Evolutionary conservation across 37 sponge, comb jelly and placozoan species (phyloP).

Genomic region (Axinella damicornis): DNA sequence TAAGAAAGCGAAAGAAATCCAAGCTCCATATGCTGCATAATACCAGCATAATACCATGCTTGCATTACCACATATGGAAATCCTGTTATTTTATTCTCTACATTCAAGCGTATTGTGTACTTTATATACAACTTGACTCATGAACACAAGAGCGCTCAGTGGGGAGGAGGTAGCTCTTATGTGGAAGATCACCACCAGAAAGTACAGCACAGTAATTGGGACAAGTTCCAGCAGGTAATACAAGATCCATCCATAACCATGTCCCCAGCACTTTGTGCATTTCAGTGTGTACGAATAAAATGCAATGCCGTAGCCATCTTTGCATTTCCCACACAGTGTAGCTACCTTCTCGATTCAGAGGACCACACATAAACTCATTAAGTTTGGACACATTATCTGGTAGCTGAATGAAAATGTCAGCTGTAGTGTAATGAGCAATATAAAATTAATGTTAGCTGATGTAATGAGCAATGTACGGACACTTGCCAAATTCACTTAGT

Average conservation of each 20-base stretch:
- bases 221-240: neutral
- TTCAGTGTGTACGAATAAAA: neutral
- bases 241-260: no score
- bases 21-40: conserved; percentile 22
- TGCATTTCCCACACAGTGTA: neutral
- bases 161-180: neutral
- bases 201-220: neutral
- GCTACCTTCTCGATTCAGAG: neutral
- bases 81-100: neutral
- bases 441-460: no score
- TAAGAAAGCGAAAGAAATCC: conserved; percentile 4
- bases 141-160: neutral
- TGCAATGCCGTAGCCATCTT: neutral
- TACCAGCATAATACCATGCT: neutral
- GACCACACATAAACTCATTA: neutral
- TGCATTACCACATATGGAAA: no score
- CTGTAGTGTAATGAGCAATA: neutral
- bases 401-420: neutral
- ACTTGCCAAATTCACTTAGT: neutral
- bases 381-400: neutral
- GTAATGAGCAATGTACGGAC: conserved; percentile 14
- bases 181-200: neutral
- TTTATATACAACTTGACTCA: neutral
- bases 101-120: neutral
- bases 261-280: neutral